Evolutionary conservation across 2,888 invertebrate genomes (phyloP).

Genomic region (Stegophylla sp.): DNA sequence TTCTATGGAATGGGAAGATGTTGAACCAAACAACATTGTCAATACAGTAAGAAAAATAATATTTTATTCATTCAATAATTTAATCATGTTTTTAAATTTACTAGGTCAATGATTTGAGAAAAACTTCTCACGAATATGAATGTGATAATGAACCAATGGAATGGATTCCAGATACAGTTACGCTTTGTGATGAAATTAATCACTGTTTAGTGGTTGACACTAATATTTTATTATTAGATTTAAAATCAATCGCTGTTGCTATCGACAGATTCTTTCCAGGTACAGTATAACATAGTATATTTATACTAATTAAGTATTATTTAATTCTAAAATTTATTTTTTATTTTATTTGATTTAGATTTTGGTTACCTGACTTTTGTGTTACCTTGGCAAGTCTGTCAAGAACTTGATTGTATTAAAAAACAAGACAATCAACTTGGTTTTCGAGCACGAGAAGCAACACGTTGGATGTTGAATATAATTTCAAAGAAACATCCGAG

Average conservation of each 20-base stretch:
- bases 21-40: constrained; percentile 26
- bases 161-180: constrained; percentile 37
- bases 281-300: no score
- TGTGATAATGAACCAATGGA: constrained; percentile 40
- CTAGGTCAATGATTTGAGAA: constrained; percentile 47
- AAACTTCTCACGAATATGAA: constrained; percentile 15
- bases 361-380: constrained; percentile 39
- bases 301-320: neutral
- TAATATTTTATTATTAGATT: constrained; percentile 35
- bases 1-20: constrained; percentile 50
- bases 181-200: constrained; percentile 33
- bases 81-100: constrained; percentile 16
- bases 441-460: constrained; percentile 37
- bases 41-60: constrained; percentile 14
- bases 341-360: constrained; percentile 19
- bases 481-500: constrained; percentile 39
- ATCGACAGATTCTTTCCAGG: constrained; percentile 19
- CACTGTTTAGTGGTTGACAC: constrained; percentile 49
- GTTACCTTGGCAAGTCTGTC: constrained; percentile 47
- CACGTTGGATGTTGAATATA: constrained; percentile 36
- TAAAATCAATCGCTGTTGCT: constrained; percentile 4
- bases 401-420: constrained; percentile 50
- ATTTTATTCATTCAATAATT: neutral
- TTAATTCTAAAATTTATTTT: neutral
- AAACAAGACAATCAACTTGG: constrained; percentile 13